Percentiles rank a stretch among this genome's conserved stretches.
phyloP scores from a whole-genome alignment of 2,797 vertebrate species.

The Vespertilio murinus region DNA sequence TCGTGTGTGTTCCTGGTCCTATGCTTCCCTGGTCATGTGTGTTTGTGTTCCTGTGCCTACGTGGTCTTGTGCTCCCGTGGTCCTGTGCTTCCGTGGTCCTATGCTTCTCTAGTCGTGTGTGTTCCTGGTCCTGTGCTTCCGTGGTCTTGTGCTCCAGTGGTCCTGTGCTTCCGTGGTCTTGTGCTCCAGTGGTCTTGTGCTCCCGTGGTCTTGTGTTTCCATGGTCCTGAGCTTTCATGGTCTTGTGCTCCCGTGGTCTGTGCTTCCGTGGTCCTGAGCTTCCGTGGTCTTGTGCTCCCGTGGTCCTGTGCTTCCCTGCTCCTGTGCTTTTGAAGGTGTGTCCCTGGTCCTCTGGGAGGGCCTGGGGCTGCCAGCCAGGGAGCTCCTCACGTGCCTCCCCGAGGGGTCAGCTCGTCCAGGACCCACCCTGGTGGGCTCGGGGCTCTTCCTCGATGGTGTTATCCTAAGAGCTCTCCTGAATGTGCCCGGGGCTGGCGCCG shows the following conservation, averaged over 20 bases:
- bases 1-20: too few species aligned
- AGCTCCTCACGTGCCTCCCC: neutral
- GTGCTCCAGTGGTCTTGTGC: too few species aligned
- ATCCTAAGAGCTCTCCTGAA: neutral
- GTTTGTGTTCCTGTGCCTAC: too few species aligned
- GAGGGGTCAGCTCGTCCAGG: neutral
- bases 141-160: too few species aligned
- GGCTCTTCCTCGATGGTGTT: neutral
- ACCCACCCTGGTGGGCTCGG: neutral
- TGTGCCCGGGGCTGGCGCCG: neutral
- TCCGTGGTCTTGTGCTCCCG: too few species aligned
- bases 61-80: too few species aligned
- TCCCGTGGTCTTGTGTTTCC: neutral
- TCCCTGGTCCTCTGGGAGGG: neutral
- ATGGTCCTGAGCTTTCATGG: too few species aligned
- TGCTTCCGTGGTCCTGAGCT: neutral
- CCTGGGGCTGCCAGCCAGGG: rapidly evolving
- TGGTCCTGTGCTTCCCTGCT: neutral
- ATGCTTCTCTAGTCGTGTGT: too few species aligned
- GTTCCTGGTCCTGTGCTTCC: too few species aligned
- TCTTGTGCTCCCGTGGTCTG: too few species aligned
- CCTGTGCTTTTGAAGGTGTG: neutral
- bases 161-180: neutral
- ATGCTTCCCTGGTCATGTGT: too few species aligned
- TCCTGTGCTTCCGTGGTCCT: too few species aligned